Conservation (phyloP, 2,888 invertebrate genomes). For the Caenorhabditis afra region DNA sequence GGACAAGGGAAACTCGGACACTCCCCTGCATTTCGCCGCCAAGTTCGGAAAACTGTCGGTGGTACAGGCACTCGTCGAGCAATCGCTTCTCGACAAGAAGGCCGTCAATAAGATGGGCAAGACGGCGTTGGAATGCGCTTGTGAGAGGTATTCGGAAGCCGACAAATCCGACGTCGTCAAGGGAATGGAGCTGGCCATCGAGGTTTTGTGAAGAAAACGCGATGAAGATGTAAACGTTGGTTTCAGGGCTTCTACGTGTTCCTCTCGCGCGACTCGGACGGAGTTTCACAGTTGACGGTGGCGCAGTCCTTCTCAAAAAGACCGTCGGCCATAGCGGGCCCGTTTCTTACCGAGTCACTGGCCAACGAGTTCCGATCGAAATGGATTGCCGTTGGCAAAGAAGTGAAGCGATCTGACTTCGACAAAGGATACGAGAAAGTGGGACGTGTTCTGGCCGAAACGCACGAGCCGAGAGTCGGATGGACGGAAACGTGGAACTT, state of each 20-base stretch:
- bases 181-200: conserved; percentile 34
- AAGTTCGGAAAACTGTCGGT: conserved; percentile 65
- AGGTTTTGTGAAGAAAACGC: conserved; percentile 21
- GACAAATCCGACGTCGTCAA: conserved; percentile 29
- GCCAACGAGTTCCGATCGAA: conserved; percentile 40
- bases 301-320: conserved; percentile 1
- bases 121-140: conserved; percentile 51
- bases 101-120: conserved; percentile 52
- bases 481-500: conserved; percentile 53
- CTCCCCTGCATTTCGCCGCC: conserved; percentile 69
- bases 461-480: not conserved
- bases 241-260: conserved; percentile 49
- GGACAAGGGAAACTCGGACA: conserved; percentile 65
- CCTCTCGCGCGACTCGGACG: conserved; percentile 9
- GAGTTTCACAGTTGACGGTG: conserved; percentile 3
- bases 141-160: conserved; percentile 51
- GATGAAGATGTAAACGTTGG: not conserved
- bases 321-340: conserved; percentile 53
- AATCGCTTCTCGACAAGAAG: conserved; percentile 21
- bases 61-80: conserved; percentile 39
- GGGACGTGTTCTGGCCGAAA: conserved; percentile 29
- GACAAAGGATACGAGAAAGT: conserved; percentile 54
- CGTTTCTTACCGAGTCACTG: conserved; percentile 37
- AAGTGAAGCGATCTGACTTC: conserved; percentile 40
- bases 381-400: conserved; percentile 34